Percentiles rank a stretch among this genome's conserved stretches.
Evolutionary conservation across 2,888 invertebrate species (phyloP).

Genomic region (Ferrisia virgata): DNA sequence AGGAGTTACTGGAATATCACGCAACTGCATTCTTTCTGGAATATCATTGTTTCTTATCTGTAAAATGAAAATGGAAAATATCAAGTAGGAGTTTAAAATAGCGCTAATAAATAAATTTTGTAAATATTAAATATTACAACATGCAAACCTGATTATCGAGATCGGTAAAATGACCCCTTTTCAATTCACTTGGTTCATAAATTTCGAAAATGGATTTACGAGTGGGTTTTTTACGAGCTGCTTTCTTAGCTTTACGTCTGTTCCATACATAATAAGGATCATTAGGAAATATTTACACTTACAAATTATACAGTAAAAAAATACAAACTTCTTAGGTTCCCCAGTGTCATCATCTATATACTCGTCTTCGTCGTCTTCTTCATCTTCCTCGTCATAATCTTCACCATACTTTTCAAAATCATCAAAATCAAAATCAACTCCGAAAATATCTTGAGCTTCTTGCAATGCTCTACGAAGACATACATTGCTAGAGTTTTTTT

Average conservation of each 20-base stretch:
- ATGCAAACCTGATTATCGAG: constrained; percentile 71
- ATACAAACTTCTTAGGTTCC: constrained; percentile 51
- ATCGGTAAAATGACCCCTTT: constrained; percentile 93
- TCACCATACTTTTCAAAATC: constrained; percentile 85
- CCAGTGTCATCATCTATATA: constrained; percentile 65
- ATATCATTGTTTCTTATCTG: constrained; percentile 80
- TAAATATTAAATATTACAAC: not conserved
- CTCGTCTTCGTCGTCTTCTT: constrained; percentile 72
- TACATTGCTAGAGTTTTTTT: not conserved
- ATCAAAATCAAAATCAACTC: constrained; percentile 96
- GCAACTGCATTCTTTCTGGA: constrained; percentile 88
- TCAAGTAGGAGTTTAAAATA: not conserved
- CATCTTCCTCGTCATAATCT: constrained; percentile 80
- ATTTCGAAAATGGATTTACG: constrained; percentile 88
- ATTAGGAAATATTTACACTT: too few species aligned
- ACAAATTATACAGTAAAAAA: not conserved
- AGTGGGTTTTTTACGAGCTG: constrained; percentile 70
- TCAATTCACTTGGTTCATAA: constrained; percentile 95
- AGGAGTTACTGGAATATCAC: constrained; percentile 79
- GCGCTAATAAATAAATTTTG: not conserved
- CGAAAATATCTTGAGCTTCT: constrained; percentile 98
- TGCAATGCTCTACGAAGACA: constrained; percentile 66
- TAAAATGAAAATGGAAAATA: not conserved
- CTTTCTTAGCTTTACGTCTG: constrained; percentile 62
- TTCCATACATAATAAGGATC: not conserved